Base-by-base conservation (phyloP, 2,797 vertebrate species). In the Sandelia bainsii region DNA sequence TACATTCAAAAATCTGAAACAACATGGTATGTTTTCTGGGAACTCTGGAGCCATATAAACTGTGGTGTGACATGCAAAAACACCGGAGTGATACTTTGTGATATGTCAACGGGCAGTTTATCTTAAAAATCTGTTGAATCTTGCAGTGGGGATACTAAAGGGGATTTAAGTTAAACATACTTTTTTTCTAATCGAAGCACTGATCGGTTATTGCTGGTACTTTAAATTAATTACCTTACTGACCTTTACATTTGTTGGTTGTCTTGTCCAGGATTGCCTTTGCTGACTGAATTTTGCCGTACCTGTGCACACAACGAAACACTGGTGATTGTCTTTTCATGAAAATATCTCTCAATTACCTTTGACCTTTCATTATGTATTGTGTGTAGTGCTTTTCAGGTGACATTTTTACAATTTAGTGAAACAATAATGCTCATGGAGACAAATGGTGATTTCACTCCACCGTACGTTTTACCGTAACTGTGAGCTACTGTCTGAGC, bases 171-270 rank as follows among this genome's bases (percentile, higher is more conserved):
- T 46, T 37, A n/a, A 34, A 60, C 10, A 23, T 25, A 17, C 3
- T 3, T 62, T 48, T 42, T 20, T 23, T 20, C n/a, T 54, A 23
- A 0, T 2, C 23, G 7, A 8, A 50, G 25, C 25, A 34, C 7
- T 12, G 8, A 42, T 8, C 37, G 29, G 5, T 61, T 14, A 40
- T 5, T 51, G 6, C 16, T 64, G 14, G 5, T 37, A 13, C 9
- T 19, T 3, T 25, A 40, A 61, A 23, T 25, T 8, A 68, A 65
- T 54, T 23, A 68, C 29, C 25, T 29, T 56, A 91, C 93, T 81
- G 93, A 99, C 98, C 98, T 98, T 99, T 99, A 94, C 98, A 99
- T 95, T 99, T 99, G 95, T 99, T 99, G 80, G 98, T 99, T 45
- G 98, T 98, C 93, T 99, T 99, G 93, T 99, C 98, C 94, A 99